Evolutionary conservation across 1,140 invertebrate genomes (phyloP).

Genomic region (Ooceraea biroi): DNA sequence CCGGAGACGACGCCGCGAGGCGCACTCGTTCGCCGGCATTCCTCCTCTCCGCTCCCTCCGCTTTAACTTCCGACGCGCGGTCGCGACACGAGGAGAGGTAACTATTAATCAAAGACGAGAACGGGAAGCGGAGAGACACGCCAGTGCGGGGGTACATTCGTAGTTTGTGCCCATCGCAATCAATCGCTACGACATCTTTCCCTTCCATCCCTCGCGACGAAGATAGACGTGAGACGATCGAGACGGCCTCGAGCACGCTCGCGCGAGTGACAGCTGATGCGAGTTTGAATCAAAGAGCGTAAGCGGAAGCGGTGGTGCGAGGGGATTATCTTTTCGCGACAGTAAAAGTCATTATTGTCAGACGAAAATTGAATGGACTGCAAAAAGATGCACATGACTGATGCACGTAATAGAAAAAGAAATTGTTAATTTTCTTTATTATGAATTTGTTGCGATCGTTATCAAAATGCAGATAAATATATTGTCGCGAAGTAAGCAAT

Average conservation of each 20-base stretch:
- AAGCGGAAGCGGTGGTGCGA: not conserved
- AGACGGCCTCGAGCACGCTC: not conserved
- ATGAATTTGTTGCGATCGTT: not conserved
- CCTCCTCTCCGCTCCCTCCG: conserved; percentile 37
- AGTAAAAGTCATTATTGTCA: not conserved
- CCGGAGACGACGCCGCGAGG: conserved; percentile 1
- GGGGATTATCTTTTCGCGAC: not conserved
- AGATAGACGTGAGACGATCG: not conserved
- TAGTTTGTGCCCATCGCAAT: conserved; percentile 16
- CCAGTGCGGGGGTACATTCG: not conserved
- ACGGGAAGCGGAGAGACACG: not conserved
- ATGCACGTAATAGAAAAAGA: not conserved
- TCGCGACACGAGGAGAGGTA: conserved; percentile 30
- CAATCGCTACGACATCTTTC: not conserved
- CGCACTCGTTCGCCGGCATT: conserved; percentile 18
- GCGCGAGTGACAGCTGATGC: conserved; percentile 27
- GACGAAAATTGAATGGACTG: not conserved
- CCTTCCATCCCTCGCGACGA: not conserved
- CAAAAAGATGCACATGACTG: not conserved
- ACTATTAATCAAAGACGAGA: conserved; percentile 59
- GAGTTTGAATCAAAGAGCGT: conserved; percentile 9
- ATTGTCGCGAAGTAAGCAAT: not conserved
- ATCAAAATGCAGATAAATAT: not conserved
- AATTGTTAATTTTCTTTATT: not conserved
- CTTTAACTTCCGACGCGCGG: conserved; percentile 55